Percentiles rank a stretch among this genome's conserved stretches.
Evolutionary conservation across 2,888 invertebrate genomes (phyloP).

Genomic region (Pseudococcus viburni): DNA sequence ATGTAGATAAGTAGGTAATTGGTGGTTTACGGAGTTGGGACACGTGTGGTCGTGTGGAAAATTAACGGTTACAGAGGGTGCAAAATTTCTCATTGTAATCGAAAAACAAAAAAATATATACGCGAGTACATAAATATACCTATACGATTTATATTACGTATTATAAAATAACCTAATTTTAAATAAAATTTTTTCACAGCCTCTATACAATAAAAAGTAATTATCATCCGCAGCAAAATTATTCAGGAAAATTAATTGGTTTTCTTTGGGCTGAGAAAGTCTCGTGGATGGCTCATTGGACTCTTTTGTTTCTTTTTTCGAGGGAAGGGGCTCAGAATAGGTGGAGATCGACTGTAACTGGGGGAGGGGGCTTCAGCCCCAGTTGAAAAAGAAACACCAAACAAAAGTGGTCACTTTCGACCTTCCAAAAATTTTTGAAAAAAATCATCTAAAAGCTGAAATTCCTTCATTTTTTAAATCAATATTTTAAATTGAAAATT

Average conservation of each 20-base stretch:
- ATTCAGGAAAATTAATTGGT: not conserved
- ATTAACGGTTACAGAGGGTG: not conserved
- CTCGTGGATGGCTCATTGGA: not conserved
- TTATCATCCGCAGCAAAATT: constrained; percentile 4
- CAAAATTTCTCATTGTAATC: not conserved
- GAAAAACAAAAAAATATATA: not conserved
- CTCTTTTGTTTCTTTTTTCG: too few species aligned
- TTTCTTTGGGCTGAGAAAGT: not conserved
- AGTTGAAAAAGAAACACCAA: too few species aligned
- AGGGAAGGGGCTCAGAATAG: too few species aligned
- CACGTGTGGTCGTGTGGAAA: not conserved
- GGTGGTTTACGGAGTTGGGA: not conserved
- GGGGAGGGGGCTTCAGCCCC: too few species aligned
- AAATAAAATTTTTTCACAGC: constrained; percentile 39
- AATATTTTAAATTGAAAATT: too few species aligned
- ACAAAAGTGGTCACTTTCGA: too few species aligned
- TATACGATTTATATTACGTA: not conserved
- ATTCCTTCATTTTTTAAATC: too few species aligned
- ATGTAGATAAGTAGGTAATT: not conserved
- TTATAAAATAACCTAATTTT: constrained; percentile 20
- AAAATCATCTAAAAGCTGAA: too few species aligned
- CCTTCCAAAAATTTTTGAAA: too few species aligned
- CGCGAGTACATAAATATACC: constrained; percentile 13
- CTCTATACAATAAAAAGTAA: constrained; percentile 32
- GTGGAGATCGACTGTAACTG: too few species aligned